Evolutionary conservation across 2,113 vertebrate genomes (phyloP), one percentile per base, ranked within the genome.

Genomic region (Rostratula benghalensis): DNA sequence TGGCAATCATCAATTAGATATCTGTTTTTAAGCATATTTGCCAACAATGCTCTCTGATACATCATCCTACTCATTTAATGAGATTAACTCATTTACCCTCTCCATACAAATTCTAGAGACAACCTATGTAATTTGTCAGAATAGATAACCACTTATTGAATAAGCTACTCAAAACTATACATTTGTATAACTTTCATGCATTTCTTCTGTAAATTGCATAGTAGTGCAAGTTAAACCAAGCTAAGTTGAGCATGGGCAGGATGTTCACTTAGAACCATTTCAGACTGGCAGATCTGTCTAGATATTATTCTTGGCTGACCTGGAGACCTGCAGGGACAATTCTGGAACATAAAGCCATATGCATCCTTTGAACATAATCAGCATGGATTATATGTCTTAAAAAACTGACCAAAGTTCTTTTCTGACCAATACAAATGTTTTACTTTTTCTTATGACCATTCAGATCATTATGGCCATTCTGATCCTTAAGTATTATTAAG

Each of bases 281-380:
- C 53, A 85, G 67, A 75, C 37, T 87, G 83, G 70, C 70, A 87
- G 82, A 53, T 79, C 65, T 87, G 8, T 23, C 57, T 50, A 84
- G 61, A 31, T 91, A 69, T 82, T 85, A 37, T 64, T 94, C 39
- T 95, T 91, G 78, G 57, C 54, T 90, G n/a, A 54, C 25, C 22
- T 13, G n/a, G 51, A 6, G 31, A 80, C 37, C 46, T 92, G 71
- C 43, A 88, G 64, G 37, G 71, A 86, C 75, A 92, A 60, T 81
- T 85, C 63, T 87, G 67, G 54, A 91, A 79, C 51, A 59, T n/a
- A 88, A 90, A 93, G 30, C 23, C 31, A 17, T 57, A 80, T 77
- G 86, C 88, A 77, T 88, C 23, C 56, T 95, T 94, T 80, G n/a
- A 88, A 94, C 46, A 68, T 41, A 89, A 82, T 53, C 67, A 69